Percentiles rank a stretch among this genome's conserved stretches.
Evolutionary conservation across 2,797 vertebrate genomes (phyloP).

Genomic region (Galaxias olidus): DNA sequence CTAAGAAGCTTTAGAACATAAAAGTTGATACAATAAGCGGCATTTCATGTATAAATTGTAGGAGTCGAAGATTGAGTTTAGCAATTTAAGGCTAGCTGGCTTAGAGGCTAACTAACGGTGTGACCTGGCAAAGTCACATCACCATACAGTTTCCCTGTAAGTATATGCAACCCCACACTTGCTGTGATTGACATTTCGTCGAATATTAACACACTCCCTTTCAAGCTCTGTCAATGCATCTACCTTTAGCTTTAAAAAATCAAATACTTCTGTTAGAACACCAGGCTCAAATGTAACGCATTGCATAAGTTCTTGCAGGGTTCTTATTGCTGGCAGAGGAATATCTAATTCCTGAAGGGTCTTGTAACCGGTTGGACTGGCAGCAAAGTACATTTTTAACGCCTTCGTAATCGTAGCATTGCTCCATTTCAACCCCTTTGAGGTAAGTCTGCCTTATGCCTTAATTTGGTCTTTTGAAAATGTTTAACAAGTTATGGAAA

Average conservation of each 20-base stretch:
- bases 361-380: too few relatives aligned
- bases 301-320: slow-evolving; percentile 6
- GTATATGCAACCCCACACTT: slow-evolving; percentile 25
- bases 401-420: slow-evolving; percentile 10
- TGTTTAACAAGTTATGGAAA: too few relatives aligned
- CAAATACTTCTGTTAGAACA: too few relatives aligned
- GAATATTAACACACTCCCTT: slow-evolving; percentile 12
- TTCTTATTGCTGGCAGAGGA: slow-evolving; percentile 3
- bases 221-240: too few relatives aligned
- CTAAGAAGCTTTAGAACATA: too few relatives aligned
- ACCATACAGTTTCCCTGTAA: too few relatives aligned
- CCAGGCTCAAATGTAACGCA: slow-evolving; percentile 1
- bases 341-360: slow-evolving; percentile 9
- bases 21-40: too few relatives aligned
- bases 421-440: slow-evolving; percentile 16
- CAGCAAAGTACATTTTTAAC: slow-evolving; percentile 5
- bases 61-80: too few relatives aligned
- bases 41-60: too few relatives aligned
- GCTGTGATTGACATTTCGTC: slow-evolving; percentile 16
- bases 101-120: too few relatives aligned
- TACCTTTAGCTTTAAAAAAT: too few relatives aligned
- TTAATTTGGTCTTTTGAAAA: slow-evolving; percentile 22
- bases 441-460: slow-evolving; percentile 4
- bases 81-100: too few relatives aligned
- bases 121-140: slow-evolving; percentile 13